Conservation (phyloP, 2,797 vertebrate species). For the Acrossocheilus fasciatus region DNA sequence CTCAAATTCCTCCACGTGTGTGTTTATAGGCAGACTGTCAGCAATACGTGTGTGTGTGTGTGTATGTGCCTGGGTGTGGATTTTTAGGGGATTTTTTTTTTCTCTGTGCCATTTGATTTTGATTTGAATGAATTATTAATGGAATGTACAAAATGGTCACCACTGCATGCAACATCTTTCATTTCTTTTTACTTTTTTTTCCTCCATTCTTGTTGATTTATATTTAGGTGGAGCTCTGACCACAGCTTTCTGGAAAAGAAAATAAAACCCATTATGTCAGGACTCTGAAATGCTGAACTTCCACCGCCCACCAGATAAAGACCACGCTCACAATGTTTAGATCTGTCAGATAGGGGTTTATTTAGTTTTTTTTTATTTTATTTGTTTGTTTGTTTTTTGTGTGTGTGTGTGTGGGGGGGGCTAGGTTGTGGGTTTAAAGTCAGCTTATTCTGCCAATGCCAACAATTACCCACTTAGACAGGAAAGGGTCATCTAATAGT, state of each 20-base stretch:
- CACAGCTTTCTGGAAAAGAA: conserved; percentile 12
- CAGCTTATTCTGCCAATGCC: neutral
- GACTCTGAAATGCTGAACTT: conserved; percentile 5
- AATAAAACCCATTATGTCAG: conserved; percentile 24
- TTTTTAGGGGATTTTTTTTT: neutral
- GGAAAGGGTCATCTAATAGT: neutral
- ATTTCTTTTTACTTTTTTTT: neutral
- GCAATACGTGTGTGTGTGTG: conserved; percentile 44
- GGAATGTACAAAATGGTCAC: neutral
- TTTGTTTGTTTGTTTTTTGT: neutral
- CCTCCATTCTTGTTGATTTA: neutral
- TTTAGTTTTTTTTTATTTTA: neutral
- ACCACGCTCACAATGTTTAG: neutral
- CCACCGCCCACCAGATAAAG: neutral
- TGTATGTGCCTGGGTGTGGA: neutral
- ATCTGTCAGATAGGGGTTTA: neutral
- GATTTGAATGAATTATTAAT: neutral
- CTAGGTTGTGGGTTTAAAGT: neutral
- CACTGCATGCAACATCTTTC: neutral
- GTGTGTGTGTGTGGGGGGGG: neutral
- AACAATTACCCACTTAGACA: neutral
- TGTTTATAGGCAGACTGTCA: neutral
- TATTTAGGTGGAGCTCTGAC: conserved; percentile 28
- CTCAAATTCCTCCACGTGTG: conserved; percentile 71
- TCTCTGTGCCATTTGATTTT: neutral